Conservation (phyloP, 2,113 vertebrate genomes). For the Myiopsitta monachus region DNA sequence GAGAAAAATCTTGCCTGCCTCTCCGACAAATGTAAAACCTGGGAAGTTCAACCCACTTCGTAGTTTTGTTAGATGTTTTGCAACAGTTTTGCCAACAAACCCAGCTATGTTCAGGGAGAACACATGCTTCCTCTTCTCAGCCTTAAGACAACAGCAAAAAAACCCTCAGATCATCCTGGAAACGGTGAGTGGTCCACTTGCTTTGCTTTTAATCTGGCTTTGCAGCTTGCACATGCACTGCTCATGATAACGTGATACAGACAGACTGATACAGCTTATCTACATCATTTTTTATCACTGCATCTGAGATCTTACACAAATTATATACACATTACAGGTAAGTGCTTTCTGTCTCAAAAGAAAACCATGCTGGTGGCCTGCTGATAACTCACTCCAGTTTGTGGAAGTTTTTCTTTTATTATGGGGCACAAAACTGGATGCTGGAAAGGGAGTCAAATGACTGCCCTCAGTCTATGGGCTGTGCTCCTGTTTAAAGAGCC, state of each 20-base stretch:
- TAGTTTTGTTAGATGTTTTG: slow-evolving; percentile 9
- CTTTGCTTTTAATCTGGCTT: background rate
- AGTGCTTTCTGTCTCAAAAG: background rate
- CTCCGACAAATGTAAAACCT: slow-evolving; percentile 46
- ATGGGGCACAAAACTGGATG: background rate
- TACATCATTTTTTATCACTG: background rate
- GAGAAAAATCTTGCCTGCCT: background rate
- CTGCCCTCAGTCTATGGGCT: accelerated
- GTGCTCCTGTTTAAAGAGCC: background rate
- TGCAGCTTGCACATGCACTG: background rate
- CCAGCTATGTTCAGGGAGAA: background rate
- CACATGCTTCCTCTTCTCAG: slow-evolving; percentile 60
- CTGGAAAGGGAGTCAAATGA: background rate
- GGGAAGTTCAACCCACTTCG: slow-evolving; percentile 47
- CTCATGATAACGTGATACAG: background rate
- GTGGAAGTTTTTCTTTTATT: background rate
- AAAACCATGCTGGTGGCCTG: accelerated
- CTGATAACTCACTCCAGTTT: background rate
- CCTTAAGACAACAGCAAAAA: background rate
- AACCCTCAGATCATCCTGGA: background rate
- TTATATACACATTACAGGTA: background rate
- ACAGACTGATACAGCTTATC: background rate
- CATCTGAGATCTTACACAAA: background rate
- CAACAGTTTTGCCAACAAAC: slow-evolving; percentile 64
- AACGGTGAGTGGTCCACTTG: background rate